These are phyloP conservation scores for Zosterops pallidus DNA, from an alignment of 2,113 vertebrate species.

Conservation along the genomic window DNA sequence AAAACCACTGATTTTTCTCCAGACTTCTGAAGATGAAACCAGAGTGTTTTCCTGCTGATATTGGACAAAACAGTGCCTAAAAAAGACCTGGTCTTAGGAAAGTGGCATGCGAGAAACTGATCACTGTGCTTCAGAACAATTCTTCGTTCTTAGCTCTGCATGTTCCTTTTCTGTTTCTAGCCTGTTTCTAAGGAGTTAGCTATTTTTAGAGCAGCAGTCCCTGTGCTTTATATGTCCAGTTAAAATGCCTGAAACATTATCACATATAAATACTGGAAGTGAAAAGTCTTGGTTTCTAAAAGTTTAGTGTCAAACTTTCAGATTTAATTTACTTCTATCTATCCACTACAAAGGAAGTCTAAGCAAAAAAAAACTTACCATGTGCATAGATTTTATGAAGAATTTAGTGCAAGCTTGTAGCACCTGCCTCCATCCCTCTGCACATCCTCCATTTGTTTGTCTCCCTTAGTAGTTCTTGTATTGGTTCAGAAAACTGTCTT, in stretches of 20 bases:
- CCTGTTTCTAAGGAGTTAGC: neutral
- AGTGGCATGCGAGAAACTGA: neutral
- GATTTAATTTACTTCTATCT: neutral
- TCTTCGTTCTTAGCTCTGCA: neutral
- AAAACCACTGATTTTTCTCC: neutral
- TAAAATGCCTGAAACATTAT: neutral
- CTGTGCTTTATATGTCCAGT: neutral
- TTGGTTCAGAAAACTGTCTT: neutral
- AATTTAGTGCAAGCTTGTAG: neutral
- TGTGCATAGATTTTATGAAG: neutral
- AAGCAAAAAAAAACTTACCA: accelerated
- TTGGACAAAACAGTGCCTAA: neutral
- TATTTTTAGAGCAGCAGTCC: neutral
- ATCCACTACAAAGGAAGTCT: neutral
- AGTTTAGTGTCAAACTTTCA: neutral
- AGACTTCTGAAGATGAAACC: neutral
- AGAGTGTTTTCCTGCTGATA: neutral
- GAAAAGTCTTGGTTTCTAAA: neutral
- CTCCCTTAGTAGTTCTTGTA: neutral
- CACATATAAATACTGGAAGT: neutral
- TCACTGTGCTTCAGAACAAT: neutral
- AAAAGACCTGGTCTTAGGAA: neutral
- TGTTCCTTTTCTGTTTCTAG: neutral
- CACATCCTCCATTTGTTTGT: neutral
- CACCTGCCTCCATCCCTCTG: neutral